Evolutionary conservation across 1,140 invertebrate species (phyloP), one percentile per base, ranked within the genome.

Genomic region (Polypedilum pembai): DNA sequence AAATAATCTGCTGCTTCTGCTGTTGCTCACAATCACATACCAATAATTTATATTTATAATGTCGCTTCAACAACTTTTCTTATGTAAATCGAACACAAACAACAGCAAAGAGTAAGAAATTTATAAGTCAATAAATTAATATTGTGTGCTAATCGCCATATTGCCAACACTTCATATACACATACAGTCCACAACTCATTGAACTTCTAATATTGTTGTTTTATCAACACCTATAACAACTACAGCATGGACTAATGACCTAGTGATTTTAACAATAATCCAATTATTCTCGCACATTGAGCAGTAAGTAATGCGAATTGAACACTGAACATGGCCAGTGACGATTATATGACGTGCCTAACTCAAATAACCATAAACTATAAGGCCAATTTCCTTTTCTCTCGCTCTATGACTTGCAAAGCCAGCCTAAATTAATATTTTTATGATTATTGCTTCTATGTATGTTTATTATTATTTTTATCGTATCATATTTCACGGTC

Each of bases 381-480:
- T 69, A 8, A 69, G 18, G 65, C 17, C 65, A 69, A 69, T 69
- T 69, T 45, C 41, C 41, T 10, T 45, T 45, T 56, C 45, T 56
- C n/a, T 56, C 45, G 45, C 45, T 56, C 41, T 45, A 8, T 45
- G 8, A 10, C 41, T n/a, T 3, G 45, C 15, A n/a, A 56, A 56
- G 45, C 45, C 45, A n/a, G 45, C 17, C 65, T 69, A 69, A 69
- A 69, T 69, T 69, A 69, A 69, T 69, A 69, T 69, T 69, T 69
- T 69, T 69, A 69, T 69, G 17, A 69, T 69, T 69, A 69, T 69
- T 69, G 65, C 65, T 18, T 18, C 45, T 20, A 69, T 69, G 17
- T 69, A 69, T 69, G 65, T 69, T 69, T 69, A 69, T 69, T 69
- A 69, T 69, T 69, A 69, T 69, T 69, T 18, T 69, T 69, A 69